Evolutionary conservation across 2,113 vertebrate genomes (phyloP).

Genomic region (Cyprinodon brontotheroides): DNA sequence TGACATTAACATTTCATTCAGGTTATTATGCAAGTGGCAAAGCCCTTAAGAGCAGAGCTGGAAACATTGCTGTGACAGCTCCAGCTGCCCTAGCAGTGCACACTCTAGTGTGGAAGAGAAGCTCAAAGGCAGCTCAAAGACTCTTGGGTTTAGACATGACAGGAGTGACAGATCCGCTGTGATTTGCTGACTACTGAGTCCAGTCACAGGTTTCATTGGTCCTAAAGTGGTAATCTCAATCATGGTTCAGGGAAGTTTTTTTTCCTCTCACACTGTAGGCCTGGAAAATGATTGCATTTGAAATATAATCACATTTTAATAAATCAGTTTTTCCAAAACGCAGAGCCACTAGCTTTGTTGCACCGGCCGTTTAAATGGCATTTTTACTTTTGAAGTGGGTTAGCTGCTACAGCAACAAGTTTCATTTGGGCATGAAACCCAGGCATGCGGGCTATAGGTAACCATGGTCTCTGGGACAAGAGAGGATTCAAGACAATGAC

Average conservation of each 20-base stretch:
- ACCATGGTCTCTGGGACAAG: too few species aligned
- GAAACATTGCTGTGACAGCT: slow-evolving; percentile 56
- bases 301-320: too few species aligned
- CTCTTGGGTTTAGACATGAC: background rate
- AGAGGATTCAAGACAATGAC: too few species aligned
- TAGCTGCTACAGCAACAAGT: too few species aligned
- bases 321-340: too few species aligned
- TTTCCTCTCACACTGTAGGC: too few species aligned
- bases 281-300: too few species aligned
- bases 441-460: too few species aligned
- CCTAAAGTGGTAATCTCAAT: background rate
- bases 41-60: slow-evolving; percentile 35
- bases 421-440: too few species aligned
- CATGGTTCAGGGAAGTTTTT: background rate
- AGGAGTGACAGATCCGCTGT: slow-evolving; percentile 6
- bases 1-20: slow-evolving; percentile 62
- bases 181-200: background rate
- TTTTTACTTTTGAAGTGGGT: too few species aligned
- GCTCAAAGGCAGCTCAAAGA: background rate
- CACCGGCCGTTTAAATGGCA: too few species aligned
- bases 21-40: slow-evolving; percentile 56
- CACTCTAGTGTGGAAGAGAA: background rate
- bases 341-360: too few species aligned
- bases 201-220: background rate
- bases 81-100: slow-evolving; percentile 16